Evolutionary conservation across 2,113 vertebrate species (phyloP), one percentile per base, ranked within the genome.

Genomic region (Corythoichthys haematopterus): DNA sequence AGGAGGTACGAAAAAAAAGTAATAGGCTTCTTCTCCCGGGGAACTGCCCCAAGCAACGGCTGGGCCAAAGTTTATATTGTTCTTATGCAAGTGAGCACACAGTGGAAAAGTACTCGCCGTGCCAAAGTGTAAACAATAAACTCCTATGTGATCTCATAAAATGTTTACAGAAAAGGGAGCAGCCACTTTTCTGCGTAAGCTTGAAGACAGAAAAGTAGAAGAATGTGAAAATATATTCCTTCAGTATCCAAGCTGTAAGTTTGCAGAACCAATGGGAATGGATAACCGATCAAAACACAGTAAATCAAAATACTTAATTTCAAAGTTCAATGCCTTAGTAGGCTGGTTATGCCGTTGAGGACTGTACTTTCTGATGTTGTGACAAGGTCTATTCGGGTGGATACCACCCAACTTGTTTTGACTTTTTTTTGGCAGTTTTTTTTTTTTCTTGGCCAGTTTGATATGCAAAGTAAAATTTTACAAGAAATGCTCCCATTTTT

Each of bases 251-350:
- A 56, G 20, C 20, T 13, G 28, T 1, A 12, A 38, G 14, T 58
- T 11, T 37, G 6, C 9, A 40, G 37, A 43, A 37, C 6, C 7
- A 3, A 40, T 59, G 14, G 2, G 37, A n/a, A 3, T 59, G 57
- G 36, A 38, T 38, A 59, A 16, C 13, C 33, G 16, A 68, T 66
- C 63, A 46, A 82, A 71, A 28, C n/a, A 47, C 48, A 70, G 59
- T 20, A 63, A 50, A 36, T 68, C 57, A 47, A 55, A 50, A 64
- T 69, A 64, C 69, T 61, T 64, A 69, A 81, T 79, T 79, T 81
- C 40, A 74, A 69, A 74, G 45, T 58, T 60, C 20, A 46, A 3
- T 14, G 56, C 66, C 50, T 64, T 63, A 56, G 51, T 77, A 1
- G 38, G 58, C 50, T 57, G 65, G 66, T 69, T 59, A 35, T 62